Evolutionary conservation across 2,888 invertebrate species (phyloP).

Genomic region (Tetragonisca angustula): DNA sequence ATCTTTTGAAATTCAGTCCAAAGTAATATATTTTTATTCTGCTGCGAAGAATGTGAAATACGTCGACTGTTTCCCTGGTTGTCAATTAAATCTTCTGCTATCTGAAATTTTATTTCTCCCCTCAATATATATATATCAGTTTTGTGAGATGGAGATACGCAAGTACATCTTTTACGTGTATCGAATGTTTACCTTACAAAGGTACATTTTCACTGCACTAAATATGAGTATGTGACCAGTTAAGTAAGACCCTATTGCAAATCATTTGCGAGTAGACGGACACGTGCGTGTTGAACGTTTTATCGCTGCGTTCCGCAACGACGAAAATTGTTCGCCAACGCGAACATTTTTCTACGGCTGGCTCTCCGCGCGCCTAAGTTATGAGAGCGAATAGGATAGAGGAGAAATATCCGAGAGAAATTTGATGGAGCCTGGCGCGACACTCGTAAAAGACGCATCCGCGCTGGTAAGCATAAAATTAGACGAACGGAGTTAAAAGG

Average conservation of each 20-base stretch:
- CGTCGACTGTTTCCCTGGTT: background rate
- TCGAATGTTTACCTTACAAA: no score
- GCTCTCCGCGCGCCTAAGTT: background rate
- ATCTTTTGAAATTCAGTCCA: background rate
- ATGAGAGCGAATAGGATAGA: constrained; percentile 23
- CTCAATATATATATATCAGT: no score
- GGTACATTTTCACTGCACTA: no score
- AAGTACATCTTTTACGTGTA: no score
- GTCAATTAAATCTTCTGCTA: no score
- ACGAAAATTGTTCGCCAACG: background rate
- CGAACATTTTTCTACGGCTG: no score
- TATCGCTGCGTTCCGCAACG: background rate
- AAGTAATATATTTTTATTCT: background rate
- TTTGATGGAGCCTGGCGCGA: constrained; percentile 68
- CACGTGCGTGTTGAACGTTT: background rate
- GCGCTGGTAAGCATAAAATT: constrained; percentile 78
- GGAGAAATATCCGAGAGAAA: constrained; percentile 62
- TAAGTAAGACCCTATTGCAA: background rate
- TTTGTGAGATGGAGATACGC: no score
- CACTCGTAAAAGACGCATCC: constrained; percentile 75
- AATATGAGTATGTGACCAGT: background rate
- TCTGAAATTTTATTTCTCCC: no score
- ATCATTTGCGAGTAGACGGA: background rate
- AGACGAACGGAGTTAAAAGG: constrained; percentile 80
- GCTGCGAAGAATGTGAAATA: background rate